Evolutionary conservation across 1,140 invertebrate species (phyloP).

Genomic region (Daktulosphaira vitifoliae): DNA sequence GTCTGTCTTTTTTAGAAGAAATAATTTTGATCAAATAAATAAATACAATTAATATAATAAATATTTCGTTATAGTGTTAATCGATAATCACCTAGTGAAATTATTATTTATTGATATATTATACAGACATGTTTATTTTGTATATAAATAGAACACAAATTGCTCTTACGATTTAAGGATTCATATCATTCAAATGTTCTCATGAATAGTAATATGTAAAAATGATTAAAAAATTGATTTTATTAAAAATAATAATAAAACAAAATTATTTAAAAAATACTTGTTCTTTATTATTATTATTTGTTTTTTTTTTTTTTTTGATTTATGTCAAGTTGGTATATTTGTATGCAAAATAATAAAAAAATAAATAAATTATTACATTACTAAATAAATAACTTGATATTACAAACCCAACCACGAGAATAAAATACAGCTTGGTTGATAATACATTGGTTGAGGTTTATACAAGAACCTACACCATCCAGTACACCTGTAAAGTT

Average conservation of each 20-base stretch:
- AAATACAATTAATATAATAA: slow-evolving; percentile 32
- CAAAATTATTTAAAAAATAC: slow-evolving; percentile 8
- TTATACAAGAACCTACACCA: slow-evolving; percentile 16
- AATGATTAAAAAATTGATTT: slow-evolving; percentile 28
- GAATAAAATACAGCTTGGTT: slow-evolving; percentile 12
- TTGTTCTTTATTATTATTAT: slow-evolving; percentile 31
- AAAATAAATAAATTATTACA: no score
- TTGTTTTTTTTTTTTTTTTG: slow-evolving; percentile 42
- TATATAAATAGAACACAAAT: slow-evolving; percentile 32
- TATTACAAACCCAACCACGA: slow-evolving; percentile 17
- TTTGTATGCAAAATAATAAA: no score
- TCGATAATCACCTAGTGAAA: slow-evolving; percentile 30
- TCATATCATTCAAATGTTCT: slow-evolving; percentile 33
- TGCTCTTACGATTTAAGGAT: slow-evolving; percentile 34
- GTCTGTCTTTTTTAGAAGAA: slow-evolving; percentile 20
- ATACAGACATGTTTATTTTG: slow-evolving; percentile 31
- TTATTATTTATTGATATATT: slow-evolving; percentile 32
- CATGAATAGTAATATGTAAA: slow-evolving; percentile 32
- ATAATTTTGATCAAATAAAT: not conserved
- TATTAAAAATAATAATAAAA: slow-evolving; percentile 30
- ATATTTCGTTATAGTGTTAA: slow-evolving; percentile 33
- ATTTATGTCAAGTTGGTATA: no score
- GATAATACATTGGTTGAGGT: slow-evolving; percentile 2
- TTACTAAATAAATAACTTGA: no score
- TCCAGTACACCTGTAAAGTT: slow-evolving; percentile 11